Conservation (phyloP, 2,113 vertebrate genomes). For the Pomatostomus ruficeps region DNA sequence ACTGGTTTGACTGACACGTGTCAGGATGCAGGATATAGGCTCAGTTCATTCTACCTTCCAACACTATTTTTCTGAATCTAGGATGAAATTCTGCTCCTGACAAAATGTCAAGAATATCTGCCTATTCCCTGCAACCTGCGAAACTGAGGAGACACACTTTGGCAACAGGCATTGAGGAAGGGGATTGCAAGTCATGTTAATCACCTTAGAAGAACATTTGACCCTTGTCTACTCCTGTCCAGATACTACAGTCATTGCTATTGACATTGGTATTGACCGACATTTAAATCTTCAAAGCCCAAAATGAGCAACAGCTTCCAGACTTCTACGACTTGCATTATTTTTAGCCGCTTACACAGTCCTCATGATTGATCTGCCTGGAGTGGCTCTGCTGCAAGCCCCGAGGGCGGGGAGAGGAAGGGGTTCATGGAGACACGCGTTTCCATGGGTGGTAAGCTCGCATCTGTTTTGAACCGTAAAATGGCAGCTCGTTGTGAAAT, state of each 20-base stretch:
- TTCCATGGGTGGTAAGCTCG: constrained; percentile 55
- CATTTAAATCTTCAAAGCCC: constrained; percentile 9
- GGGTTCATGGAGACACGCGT: constrained; percentile 38
- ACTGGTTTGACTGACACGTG: background rate
- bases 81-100: background rate
- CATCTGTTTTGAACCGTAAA: constrained; percentile 65
- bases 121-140: background rate
- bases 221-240: background rate
- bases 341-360: constrained; percentile 69
- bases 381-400: constrained; percentile 29
- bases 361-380: constrained; percentile 56
- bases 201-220: background rate
- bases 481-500: constrained; percentile 71
- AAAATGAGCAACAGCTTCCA: constrained; percentile 54
- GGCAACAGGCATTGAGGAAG: background rate
- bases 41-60: constrained; percentile 1
- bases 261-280: background rate
- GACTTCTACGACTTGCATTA: constrained; percentile 43
- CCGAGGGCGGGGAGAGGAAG: constrained; percentile 14
- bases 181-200: background rate
- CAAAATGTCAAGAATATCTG: background rate
- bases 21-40: background rate
- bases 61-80: background rate
- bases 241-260: background rate
- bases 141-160: background rate